Evolutionary conservation across 2,113 vertebrate species (phyloP), one percentile per base, ranked within the genome.

Genomic region (Benitochromis conjunctus): DNA sequence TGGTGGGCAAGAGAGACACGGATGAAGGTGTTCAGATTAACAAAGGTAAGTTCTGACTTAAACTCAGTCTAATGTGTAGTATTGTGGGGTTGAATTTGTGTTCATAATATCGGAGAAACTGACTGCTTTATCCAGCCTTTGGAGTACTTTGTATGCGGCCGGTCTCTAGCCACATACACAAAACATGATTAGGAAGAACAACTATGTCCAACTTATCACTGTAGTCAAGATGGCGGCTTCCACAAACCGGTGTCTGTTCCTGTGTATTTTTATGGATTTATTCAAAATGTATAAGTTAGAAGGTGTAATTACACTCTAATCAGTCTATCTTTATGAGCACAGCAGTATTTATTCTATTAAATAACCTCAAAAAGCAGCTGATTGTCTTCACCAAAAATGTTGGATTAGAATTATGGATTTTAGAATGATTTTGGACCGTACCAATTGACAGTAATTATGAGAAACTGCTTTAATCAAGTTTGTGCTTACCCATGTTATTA

Each of bases 41-140:
- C n/a, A 46, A 78, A 92, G 93, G 95, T 95, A 78, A 83, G 2
- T 31, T 38, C 24, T n/a, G 12, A 21, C 5, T 60, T 48, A 34
- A 56, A 48, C 13, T 46, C 12, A 48, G 19, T 76, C 53, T 19
- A 58, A 51, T 38, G 31, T 64, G 29, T 38, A n/a, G 43, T 10
- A 51, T 74, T 74, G 9, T 51, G 43, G 16, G 51, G 7, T 54
- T n/a, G 24, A 76, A 31, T 51, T 31, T 12, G 24, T 76, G 69
- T 76, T 31, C 14, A 76, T 76, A 29, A 26, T 48, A 29, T 51
- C 43, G 51, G 46, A 51, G 16, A 76, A 76, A 18, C 46, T 79
- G 54, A 43, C 46, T 31, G 24, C 6, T 48, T 60, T 38, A 38
- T 64, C 60, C 34, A 64, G 34, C 60, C 34, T 38, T 64, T 21